Evolutionary conservation across 2,888 invertebrate genomes (phyloP).

Genomic region (Leucophora obtusa): DNA sequence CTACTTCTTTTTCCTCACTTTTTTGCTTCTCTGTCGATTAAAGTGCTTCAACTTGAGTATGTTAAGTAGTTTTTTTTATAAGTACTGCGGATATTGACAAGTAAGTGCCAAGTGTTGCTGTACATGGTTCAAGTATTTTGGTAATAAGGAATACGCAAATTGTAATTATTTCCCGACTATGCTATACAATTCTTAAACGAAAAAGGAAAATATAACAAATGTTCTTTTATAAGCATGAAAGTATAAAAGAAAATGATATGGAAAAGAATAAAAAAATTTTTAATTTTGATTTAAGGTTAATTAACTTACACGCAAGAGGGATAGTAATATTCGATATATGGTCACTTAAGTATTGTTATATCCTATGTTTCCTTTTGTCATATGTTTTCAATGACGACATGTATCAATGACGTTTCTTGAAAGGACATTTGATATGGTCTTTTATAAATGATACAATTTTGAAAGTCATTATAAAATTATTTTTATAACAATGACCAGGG

Average conservation of each 20-base stretch:
- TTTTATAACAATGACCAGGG: not conserved
- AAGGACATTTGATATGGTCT: not conserved
- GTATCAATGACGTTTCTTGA: conserved; percentile 2
- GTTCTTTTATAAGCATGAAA: not conserved
- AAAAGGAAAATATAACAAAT: not conserved
- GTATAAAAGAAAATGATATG: not conserved
- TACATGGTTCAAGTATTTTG: no score
- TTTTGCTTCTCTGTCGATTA: no score
- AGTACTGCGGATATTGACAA: no score
- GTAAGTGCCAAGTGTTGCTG: no score
- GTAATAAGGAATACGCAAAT: no score
- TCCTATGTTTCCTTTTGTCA: not conserved
- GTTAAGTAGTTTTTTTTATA: no score
- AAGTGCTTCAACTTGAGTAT: no score
- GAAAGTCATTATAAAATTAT: not conserved
- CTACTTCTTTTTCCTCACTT: no score
- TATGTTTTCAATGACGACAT: not conserved
- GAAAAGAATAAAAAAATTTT: no score
- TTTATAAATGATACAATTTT: not conserved
- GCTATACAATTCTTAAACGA: not conserved
- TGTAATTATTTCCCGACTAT: no score
- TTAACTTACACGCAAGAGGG: not conserved
- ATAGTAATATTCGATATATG: not conserved
- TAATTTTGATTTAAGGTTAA: conserved; percentile 8
- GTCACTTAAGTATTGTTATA: not conserved